These are phyloP conservation scores for Anthopleura sola DNA, from an alignment of 64 coral and sea anemone genomes.

Conservation along the genomic window DNA sequence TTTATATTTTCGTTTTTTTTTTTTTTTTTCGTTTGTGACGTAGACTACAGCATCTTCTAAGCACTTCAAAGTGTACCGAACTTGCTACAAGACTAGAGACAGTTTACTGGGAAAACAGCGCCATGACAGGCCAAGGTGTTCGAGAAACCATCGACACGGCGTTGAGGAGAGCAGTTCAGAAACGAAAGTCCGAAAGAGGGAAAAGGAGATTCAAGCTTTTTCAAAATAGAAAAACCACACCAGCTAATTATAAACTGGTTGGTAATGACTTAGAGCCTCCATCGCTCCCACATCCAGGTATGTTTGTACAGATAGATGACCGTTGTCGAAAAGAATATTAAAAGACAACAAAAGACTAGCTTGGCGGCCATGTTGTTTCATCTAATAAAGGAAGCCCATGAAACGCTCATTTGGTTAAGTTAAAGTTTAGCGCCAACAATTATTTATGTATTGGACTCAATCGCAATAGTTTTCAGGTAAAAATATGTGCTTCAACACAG, in stretches of 20 bases:
- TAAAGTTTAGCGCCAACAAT: too few species aligned
- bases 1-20: too few species aligned
- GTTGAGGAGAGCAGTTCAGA: constrained; percentile 27
- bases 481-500: too few species aligned
- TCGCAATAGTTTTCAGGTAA: too few species aligned
- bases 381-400: too few species aligned
- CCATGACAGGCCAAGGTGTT: constrained; percentile 34
- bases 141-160: constrained; percentile 31
- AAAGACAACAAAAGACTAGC: too few species aligned
- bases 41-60: neutral
- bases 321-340: too few species aligned
- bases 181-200: constrained; percentile 13
- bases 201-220: constrained; percentile 33
- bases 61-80: constrained; percentile 38
- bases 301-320: neutral
- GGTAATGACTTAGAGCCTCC: constrained; percentile 37
- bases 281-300: constrained; percentile 24
- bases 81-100: constrained; percentile 35
- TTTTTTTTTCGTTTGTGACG: neutral
- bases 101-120: constrained; percentile 45
- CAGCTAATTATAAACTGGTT: constrained; percentile 34
- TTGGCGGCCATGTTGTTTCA: too few species aligned
- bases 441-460: too few species aligned
- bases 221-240: neutral
- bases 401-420: too few species aligned